These are phyloP conservation scores for Hirtodrosophila cameraria DNA, from an alignment of 2,888 invertebrate species.

Conservation along the genomic window DNA sequence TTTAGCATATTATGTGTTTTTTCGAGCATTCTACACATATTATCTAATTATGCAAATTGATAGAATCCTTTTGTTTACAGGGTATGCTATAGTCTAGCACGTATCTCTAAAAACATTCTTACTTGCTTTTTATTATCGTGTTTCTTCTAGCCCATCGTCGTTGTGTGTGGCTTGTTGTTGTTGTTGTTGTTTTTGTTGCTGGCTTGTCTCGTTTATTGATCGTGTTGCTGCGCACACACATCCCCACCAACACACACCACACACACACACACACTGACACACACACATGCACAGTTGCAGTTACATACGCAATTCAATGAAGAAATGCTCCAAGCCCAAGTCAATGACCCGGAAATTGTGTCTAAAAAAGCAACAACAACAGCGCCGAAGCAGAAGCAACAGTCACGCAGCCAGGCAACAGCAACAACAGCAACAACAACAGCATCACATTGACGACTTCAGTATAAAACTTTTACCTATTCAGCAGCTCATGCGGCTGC, in stretches of 20 bases:
- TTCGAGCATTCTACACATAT: too few species aligned
- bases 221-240: slow-evolving; percentile 74
- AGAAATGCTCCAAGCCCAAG: slow-evolving; percentile 81
- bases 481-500: slow-evolving; percentile 58
- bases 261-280: slow-evolving; percentile 18
- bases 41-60: neutral
- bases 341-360: slow-evolving; percentile 85
- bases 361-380: slow-evolving; percentile 79
- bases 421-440: slow-evolving; percentile 38
- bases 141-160: slow-evolving; percentile 75
- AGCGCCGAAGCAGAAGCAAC: slow-evolving; percentile 56
- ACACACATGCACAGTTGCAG: slow-evolving; percentile 66
- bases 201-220: slow-evolving; percentile 80
- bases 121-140: slow-evolving; percentile 66
- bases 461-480: slow-evolving; percentile 80
- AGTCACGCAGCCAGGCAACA: slow-evolving; percentile 63
- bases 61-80: neutral
- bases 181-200: slow-evolving; percentile 58
- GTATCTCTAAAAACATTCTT: slow-evolving; percentile 10
- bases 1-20: too few species aligned
- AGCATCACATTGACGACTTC: slow-evolving; percentile 67
- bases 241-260: slow-evolving; percentile 37
- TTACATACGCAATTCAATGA: slow-evolving; percentile 81
- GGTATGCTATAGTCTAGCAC: slow-evolving; percentile 15
- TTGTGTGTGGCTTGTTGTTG: slow-evolving; percentile 67